A percentile compares a stretch with the other conserved stretches of the same genome.
Evolutionary conservation across 2,888 invertebrate species (phyloP).

Genomic region (Drymonia ruficornis): DNA sequence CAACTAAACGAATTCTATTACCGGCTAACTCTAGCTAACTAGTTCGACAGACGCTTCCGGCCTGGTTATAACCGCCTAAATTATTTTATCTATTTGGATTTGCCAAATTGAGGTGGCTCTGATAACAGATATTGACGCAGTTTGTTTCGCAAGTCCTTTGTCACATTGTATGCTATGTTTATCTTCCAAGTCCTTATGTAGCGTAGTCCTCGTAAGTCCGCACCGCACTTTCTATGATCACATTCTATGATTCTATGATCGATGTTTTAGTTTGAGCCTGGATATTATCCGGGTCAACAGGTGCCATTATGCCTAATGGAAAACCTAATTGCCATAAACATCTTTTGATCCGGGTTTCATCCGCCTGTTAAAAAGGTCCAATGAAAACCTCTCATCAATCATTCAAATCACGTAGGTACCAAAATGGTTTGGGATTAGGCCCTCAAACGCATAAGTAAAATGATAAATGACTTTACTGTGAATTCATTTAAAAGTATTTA

Average conservation of each 20-base stretch:
- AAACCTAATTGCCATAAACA: too few relatives aligned
- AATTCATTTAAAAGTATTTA: too few relatives aligned
- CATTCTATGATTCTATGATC: too few relatives aligned
- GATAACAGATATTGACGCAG: neutral
- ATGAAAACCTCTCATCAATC: neutral
- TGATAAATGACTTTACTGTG: too few relatives aligned
- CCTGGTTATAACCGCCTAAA: slow-evolving; percentile 9
- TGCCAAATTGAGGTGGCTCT: neutral
- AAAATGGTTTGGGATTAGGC: too few relatives aligned
- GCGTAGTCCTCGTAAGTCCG: neutral
- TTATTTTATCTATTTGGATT: neutral
- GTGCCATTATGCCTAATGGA: too few relatives aligned
- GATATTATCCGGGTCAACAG: too few relatives aligned
- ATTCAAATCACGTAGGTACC: too few relatives aligned
- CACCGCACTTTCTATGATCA: too few relatives aligned
- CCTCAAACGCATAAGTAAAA: too few relatives aligned
- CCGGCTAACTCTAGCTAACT: slow-evolving; percentile 15
- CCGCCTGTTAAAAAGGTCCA: neutral
- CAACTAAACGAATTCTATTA: slow-evolving; percentile 30
- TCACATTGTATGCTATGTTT: neutral
- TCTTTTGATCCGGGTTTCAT: neutral
- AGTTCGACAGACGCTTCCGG: slow-evolving; percentile 16
- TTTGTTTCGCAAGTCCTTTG: neutral
- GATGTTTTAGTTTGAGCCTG: too few relatives aligned
- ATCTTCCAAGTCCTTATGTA: neutral